phyloP scores from a whole-genome alignment of 2,888 invertebrate species.

The Leuctra nigra region DNA sequence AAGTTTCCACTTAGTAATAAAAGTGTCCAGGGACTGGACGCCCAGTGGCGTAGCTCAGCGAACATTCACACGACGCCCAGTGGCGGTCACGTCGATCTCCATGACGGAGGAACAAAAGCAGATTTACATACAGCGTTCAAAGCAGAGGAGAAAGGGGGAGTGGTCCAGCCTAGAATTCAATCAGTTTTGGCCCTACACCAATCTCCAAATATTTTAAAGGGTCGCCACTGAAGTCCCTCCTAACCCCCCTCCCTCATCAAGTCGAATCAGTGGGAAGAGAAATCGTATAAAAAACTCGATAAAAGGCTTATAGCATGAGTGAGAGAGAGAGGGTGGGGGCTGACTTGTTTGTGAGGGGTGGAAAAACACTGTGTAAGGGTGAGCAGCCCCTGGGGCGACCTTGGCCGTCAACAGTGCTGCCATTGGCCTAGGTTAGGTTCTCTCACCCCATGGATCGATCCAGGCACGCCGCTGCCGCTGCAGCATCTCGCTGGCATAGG shows the following conservation, averaged over 20 bases:
- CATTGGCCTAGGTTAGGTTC: constrained; percentile 16
- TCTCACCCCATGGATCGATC: constrained; percentile 1
- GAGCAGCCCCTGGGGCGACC: constrained; percentile 7
- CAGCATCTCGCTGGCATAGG: constrained; percentile 13
- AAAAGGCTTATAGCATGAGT: background rate
- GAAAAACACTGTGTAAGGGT: constrained; percentile 1
- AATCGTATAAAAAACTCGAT: constrained; percentile 10
- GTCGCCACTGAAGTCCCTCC: background rate
- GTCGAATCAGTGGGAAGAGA: background rate
- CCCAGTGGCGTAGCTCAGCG: too few species aligned
- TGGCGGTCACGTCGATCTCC: too few species aligned
- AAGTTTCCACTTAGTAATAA: constrained; percentile 14
- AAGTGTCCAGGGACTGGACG: too few species aligned
- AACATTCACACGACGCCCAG: too few species aligned
- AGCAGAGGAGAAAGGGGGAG: too few species aligned
- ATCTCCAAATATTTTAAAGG: too few species aligned
- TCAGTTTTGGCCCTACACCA: too few species aligned
- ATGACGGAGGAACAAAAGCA: too few species aligned
- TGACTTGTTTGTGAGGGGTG: too few species aligned
- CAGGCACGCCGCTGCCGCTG: background rate
- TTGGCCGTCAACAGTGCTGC: constrained; percentile 12
- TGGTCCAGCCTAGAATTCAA: too few species aligned
- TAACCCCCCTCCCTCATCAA: background rate
- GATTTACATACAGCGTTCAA: too few species aligned
- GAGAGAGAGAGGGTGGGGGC: background rate